Base-by-base conservation (phyloP, 2,888 invertebrate genomes). In the Synergus japonicus region DNA sequence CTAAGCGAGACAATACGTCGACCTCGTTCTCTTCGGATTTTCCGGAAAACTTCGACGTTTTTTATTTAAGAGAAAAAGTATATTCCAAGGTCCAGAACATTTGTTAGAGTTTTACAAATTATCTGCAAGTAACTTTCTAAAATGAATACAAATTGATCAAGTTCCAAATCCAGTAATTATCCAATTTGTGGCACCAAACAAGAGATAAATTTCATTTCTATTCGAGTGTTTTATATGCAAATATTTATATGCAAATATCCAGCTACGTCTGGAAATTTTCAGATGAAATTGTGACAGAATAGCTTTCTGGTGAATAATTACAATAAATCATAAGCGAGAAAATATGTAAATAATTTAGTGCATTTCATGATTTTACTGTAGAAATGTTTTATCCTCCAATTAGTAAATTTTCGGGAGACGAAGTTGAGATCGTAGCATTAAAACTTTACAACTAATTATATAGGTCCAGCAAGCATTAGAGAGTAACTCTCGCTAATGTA, bases 1-100 rank as follows among this genome's bases (percentile, higher is more conserved):
- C 69, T 69, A 46, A 69, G 46, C 46, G 4, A 69, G 69, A 69
- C 69, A 69, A 69, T 69, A 69, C 46, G 15, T 69, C 46, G 69
- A 69, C 69, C 69, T 69, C 46, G 69, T 69, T 69, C 49, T 69
- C 29, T 15, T 29, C 69, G 9, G 69, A 29, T 69, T 69, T 69
- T 69, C 69, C 46, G 15, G 69, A 29, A 29, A 46, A 69, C 46
- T 69, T 29, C 46, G 22, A 46, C 22, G 67, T 49, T 43, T 69
- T 46, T 46, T 18, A 18, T 3, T 29, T 29, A 29, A 3, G 29
- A 29, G 44, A 44, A 69, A 69, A 46, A 69, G 29, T 22, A 46
- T 66, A 41, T 43, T 41, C 15, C 29, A 69, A 49, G 69, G 49
- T 29, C 9, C 49, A 69, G 69, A 22, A 69, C 22, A 69, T 29